Percentiles rank a stretch among this genome's conserved stretches.
Conservation (phyloP, 2,888 invertebrate species). For the Diplolepis rosae region DNA sequence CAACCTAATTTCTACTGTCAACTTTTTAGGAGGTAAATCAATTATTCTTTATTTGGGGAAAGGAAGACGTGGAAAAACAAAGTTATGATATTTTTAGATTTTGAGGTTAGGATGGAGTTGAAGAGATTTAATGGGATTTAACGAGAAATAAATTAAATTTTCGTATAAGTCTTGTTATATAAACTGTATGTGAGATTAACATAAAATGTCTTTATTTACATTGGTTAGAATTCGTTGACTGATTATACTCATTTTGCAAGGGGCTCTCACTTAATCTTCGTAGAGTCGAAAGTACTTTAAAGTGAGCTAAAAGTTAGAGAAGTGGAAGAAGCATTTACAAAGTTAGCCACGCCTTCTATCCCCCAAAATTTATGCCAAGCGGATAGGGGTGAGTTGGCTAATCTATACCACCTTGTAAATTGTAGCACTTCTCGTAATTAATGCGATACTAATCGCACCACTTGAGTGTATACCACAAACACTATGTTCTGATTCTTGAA, state of each 20-base stretch:
- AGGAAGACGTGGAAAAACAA: neutral
- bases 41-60: slow-evolving; percentile 24
- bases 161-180: no score
- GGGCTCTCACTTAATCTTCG: neutral
- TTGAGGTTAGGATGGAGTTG: no score
- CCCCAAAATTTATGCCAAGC: slow-evolving; percentile 27
- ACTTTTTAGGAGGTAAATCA: neutral
- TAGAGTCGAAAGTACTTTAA: slow-evolving; percentile 7
- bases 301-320: neutral
- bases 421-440: slow-evolving; percentile 28
- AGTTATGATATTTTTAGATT: no score
- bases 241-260: neutral
- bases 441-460: slow-evolving; percentile 25
- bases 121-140: no score
- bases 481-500: slow-evolving; percentile 17
- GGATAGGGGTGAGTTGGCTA: slow-evolving; percentile 27
- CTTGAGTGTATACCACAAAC: slow-evolving; percentile 21
- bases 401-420: slow-evolving; percentile 31
- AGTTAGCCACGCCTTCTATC: slow-evolving; percentile 15
- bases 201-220: neutral
- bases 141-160: no score
- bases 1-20: neutral
- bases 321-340: slow-evolving; percentile 12
- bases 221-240: neutral
- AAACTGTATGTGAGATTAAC: no score